Evolutionary conservation across 1,140 invertebrate genomes (phyloP).

Genomic region (Charaxes varanes): DNA sequence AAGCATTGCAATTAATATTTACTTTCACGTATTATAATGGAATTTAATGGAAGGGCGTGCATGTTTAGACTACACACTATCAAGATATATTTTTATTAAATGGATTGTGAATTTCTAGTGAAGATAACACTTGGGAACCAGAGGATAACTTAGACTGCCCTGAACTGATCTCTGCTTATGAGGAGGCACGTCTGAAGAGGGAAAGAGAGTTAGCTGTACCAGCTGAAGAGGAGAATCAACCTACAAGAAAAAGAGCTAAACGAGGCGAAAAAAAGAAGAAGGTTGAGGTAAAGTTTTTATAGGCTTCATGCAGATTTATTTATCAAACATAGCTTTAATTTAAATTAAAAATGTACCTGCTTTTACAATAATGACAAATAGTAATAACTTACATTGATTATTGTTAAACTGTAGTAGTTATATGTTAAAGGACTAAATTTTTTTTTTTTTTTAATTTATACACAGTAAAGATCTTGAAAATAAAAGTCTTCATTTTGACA

Average conservation of each 20-base stretch:
- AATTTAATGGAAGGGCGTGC: too few relatives aligned
- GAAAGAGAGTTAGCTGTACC: conserved; percentile 38
- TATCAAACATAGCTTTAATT: too few relatives aligned
- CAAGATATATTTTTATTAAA: too few relatives aligned
- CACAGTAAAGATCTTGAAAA: too few relatives aligned
- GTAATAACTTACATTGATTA: too few relatives aligned
- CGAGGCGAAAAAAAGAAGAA: conserved; percentile 53
- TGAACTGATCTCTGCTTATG: conserved; percentile 86
- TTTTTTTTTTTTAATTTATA: too few relatives aligned
- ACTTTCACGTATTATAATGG: too few relatives aligned
- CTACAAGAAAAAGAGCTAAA: conserved; percentile 42
- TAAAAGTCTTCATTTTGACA: too few relatives aligned
- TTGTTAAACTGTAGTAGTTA: neutral
- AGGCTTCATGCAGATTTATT: neutral
- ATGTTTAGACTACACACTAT: too few relatives aligned
- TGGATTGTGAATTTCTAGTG: conserved; percentile 51
- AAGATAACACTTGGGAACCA: conserved; percentile 82
- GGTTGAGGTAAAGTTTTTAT: conserved; percentile 33
- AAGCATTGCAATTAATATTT: too few relatives aligned
- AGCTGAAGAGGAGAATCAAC: conserved; percentile 30
- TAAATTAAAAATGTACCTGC: too few relatives aligned
- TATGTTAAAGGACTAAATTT: neutral
- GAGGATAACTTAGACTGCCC: conserved; percentile 86
- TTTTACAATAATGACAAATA: too few relatives aligned
- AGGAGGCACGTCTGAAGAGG: conserved; percentile 78